phyloP scores from a whole-genome alignment of 2,113 vertebrate species.

The Tringa solitaria region DNA sequence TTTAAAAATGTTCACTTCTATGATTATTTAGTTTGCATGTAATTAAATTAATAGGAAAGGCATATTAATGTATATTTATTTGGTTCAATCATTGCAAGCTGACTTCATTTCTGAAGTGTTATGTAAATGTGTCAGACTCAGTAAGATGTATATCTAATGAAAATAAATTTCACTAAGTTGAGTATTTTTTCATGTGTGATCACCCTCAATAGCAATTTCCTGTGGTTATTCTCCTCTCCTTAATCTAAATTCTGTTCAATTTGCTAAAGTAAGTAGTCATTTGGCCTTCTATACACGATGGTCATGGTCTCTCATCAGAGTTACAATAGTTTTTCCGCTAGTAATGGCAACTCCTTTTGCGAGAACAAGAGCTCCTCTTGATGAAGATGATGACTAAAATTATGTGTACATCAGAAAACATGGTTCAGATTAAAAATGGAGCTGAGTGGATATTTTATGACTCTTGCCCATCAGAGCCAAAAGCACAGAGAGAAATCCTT shows the following conservation, averaged over 20 bases:
- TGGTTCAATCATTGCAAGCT: neutral
- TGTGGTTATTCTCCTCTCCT: neutral
- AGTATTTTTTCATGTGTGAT: neutral
- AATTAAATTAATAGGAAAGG: neutral
- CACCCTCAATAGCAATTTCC: neutral
- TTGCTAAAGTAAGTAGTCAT: neutral
- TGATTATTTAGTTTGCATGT: neutral
- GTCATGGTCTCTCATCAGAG: neutral
- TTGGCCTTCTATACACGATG: neutral
- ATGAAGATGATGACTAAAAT: neutral
- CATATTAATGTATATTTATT: neutral
- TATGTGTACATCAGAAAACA: neutral
- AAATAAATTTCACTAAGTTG: neutral
- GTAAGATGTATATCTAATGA: neutral
- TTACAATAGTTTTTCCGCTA: neutral
- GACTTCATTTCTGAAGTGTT: neutral
- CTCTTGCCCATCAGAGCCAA: neutral
- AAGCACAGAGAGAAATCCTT: neutral
- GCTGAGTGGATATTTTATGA: neutral
- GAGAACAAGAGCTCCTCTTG: neutral
- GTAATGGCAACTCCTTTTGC: neutral
- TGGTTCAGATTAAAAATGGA: neutral
- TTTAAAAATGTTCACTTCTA: neutral
- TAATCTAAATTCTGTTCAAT: neutral
- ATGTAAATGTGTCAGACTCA: neutral